These are phyloP conservation scores for Spilogale gracilis DNA, from an alignment of 2,113 vertebrate species.

Conservation along the genomic window DNA sequence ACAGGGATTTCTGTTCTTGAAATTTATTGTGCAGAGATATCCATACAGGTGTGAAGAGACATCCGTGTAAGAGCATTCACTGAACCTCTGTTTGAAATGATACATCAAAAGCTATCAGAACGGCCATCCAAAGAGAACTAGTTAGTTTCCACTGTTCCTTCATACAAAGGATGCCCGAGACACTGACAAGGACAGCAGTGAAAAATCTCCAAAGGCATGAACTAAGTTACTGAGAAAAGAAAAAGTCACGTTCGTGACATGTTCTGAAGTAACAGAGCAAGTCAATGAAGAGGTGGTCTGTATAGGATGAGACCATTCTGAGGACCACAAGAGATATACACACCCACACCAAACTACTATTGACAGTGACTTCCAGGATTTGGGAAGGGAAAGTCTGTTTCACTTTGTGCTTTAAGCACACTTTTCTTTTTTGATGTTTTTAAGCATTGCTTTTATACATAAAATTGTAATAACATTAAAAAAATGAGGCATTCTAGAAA, in stretches of 20 bases:
- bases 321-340: neutral
- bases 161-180: neutral
- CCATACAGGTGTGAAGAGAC: neutral
- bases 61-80: neutral
- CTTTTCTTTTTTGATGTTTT: neutral
- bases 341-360: neutral
- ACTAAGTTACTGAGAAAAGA: neutral
- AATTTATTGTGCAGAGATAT: neutral
- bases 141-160: neutral
- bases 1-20: slow-evolving; percentile 7
- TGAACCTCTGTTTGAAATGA: slow-evolving; percentile 25
- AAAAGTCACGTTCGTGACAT: neutral
- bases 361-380: neutral
- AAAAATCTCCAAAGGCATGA: neutral
- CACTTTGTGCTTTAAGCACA: neutral
- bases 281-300: neutral
- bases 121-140: neutral
- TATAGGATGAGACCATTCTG: neutral
- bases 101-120: neutral
- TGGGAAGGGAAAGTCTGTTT: neutral
- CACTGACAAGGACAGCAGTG: neutral
- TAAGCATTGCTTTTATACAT: slow-evolving; percentile 12
- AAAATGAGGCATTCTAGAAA: neutral
- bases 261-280: neutral
- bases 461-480: neutral